Evolutionary conservation across 2,888 invertebrate species (phyloP), one percentile per base, ranked within the genome.

Genomic region (Actias luna): DNA sequence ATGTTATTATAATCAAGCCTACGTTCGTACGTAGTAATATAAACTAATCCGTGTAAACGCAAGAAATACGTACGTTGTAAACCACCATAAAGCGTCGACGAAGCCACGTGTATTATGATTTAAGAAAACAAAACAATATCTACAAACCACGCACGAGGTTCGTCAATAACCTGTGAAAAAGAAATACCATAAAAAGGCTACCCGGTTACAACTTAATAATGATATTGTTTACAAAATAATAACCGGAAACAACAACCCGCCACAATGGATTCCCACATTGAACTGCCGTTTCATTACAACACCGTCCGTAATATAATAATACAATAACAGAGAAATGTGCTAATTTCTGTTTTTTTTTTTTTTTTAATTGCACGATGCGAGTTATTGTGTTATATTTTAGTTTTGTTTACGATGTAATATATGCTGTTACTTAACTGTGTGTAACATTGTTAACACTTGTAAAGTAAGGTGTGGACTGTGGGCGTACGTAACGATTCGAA

Each of bases 281-380:
- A 50, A 59, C 35, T 58, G 18, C 35, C 50, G 65, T 66, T 64
- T 69, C 69, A 63, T 67, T 60, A 70, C 69, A 68, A 65, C 65
- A 67, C 59, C 58, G 64, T 60, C 67, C 62, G 66, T 61, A 65
- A 64, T 61, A 64, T 63, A 66, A 69, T 65, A 65, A 71, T 67
- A 68, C 65, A 27, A 29, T 42, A 42, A 42, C 18, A 66, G 64
- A 65, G 64, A 60, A 65, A 62, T 60, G 62, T 66, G 64, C 65
- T 69, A 67, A 66, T 66, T 69, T 62, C 57, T 63, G 63, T 59
- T 65, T n/a, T n/a, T n/a, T n/a, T n/a, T n/a, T n/a, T n/a, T n/a
- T n/a, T n/a, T n/a, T 66, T 66, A 63, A 59, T 67, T 69, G 67
- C 67, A 65, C 62, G 65, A 67, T 22, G 22, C 52, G 52, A 61